Base-by-base conservation (phyloP, 2,113 vertebrate genomes). In the Sinosuthora webbiana region DNA sequence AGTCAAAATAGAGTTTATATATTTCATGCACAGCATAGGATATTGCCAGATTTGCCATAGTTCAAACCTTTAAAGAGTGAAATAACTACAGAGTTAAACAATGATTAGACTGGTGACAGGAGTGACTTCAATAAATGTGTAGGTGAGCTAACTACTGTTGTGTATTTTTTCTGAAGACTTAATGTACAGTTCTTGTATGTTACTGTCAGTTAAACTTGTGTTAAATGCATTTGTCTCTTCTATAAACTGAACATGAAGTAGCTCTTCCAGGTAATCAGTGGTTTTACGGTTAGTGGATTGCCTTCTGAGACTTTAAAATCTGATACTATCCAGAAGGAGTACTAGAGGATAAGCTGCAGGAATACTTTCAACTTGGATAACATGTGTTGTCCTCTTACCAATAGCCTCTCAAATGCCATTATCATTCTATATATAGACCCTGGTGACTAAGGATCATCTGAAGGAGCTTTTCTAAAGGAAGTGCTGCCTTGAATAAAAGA, bases 371-470 rank as follows among this genome's bases (percentile, higher is more conserved):
- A 35, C 39, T 90, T 73, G 59, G 28, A 63, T 81, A 55, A 79
- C 15, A 3, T 31, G 28, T 53, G 45, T 67, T 75, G 76, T 89
- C n/a, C 4, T 88, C 49, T 88, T 86, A 76, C 49, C 69, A 73
- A 27, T 3, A 84, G 65, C 56, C 47, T 92, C 53, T 74, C 39
- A 74, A 91, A 76, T 87, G 39, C 85, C 44, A 41, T 95, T 94
- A 81, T 73, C 57, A 31, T 73, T 90, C 52, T 93, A 83, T 93
- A 42, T 78, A 81, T 83, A 80, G 92, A 70, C 27, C 2, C 20
- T 64, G 69, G 73, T 94, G 92, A 86, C 75, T 93, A 86, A 92
- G 70, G 50, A 73, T 74, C 63, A 88, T 93, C 71, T 88, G 71
- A 70, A 81, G 53, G 39, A 77, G 76, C 35, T 67, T 91, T 82